These are phyloP conservation scores for Brachypalpus laphriformis DNA, from an alignment of 2,888 invertebrate genomes.

Conservation along the genomic window DNA sequence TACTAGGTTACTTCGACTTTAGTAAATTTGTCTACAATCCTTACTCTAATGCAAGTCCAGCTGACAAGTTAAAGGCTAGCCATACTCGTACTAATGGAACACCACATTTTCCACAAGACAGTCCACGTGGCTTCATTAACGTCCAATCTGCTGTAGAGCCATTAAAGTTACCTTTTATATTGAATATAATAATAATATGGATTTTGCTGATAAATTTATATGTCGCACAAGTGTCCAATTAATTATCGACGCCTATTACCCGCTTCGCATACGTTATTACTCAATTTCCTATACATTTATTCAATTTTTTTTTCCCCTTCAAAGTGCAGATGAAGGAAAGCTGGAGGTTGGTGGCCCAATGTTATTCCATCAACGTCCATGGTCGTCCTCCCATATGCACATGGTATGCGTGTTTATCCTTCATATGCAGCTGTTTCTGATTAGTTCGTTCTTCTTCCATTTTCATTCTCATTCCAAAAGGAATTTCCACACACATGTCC, in stretches of 20 bases:
- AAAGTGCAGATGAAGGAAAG: neutral
- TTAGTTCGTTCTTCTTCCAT: slow-evolving; percentile 33
- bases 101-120: neutral
- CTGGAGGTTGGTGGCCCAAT: neutral
- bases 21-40: no score
- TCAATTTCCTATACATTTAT: slow-evolving; percentile 56
- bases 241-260: slow-evolving; percentile 58
- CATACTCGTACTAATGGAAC: no score
- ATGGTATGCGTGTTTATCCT: slow-evolving; percentile 45
- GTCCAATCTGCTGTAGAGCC: neutral
- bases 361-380: slow-evolving; percentile 34
- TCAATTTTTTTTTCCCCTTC: slow-evolving; percentile 45
- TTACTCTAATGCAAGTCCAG: no score
- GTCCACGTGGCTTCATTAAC: slow-evolving; percentile 2
- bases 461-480: slow-evolving; percentile 13
- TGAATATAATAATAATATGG: neutral
- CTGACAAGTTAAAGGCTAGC: no score
- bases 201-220: slow-evolving; percentile 53
- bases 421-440: slow-evolving; percentile 55
- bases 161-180: neutral
- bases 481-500: slow-evolving; percentile 50
- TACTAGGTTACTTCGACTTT: no score
- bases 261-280: slow-evolving; percentile 65
- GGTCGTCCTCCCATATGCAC: neutral
- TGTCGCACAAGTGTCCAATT: slow-evolving; percentile 67